A percentile compares a stretch with the other conserved stretches of the same genome.
Evolutionary conservation across 2,113 vertebrate genomes (phyloP).

Genomic region (Panthera leo): DNA sequence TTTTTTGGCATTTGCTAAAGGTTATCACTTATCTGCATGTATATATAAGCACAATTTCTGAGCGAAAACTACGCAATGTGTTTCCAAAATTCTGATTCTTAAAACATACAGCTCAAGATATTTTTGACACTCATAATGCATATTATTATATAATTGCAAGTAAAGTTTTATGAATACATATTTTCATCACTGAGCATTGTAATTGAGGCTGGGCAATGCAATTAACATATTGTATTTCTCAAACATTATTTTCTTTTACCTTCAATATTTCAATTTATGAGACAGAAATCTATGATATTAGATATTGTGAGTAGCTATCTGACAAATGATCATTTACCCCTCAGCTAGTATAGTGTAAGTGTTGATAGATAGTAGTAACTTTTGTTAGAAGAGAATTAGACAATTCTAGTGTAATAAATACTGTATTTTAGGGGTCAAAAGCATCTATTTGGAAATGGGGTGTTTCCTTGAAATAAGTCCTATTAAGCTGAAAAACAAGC

Average conservation of each 20-base stretch:
- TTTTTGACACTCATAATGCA: background rate
- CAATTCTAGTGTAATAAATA: background rate
- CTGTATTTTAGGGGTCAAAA: background rate
- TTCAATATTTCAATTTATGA: background rate
- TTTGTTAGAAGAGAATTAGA: background rate
- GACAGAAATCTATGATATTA: background rate
- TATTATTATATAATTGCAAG: background rate
- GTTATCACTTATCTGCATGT: background rate
- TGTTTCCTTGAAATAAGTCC: background rate
- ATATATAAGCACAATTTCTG: background rate
- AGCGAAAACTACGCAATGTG: background rate
- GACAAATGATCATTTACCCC: background rate
- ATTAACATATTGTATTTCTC: background rate
- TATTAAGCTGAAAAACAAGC: background rate
- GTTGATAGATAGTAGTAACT: background rate
- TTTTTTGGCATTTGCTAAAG: background rate
- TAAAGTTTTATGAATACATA: background rate
- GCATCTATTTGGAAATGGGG: background rate
- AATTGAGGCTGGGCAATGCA: background rate
- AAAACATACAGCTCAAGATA: background rate
- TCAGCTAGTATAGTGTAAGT: background rate
- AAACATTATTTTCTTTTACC: background rate
- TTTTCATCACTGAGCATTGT: background rate
- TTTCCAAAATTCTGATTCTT: background rate
- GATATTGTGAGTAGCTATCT: background rate